Evolutionary conservation across 2,113 vertebrate genomes (phyloP).

Genomic region (Circaetus gallicus): DNA sequence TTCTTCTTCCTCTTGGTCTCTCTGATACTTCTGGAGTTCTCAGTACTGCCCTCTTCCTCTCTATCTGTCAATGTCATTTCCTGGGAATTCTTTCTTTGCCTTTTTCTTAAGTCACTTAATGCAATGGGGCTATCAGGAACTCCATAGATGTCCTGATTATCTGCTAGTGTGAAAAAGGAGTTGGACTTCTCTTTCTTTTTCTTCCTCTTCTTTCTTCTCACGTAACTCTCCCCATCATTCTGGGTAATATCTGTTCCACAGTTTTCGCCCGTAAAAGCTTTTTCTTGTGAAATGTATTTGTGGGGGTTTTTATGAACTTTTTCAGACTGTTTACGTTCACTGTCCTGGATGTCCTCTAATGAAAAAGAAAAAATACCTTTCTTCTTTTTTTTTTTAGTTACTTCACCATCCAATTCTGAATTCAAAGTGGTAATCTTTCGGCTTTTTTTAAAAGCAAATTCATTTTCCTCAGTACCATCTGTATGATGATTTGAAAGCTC

Average conservation of each 20-base stretch:
- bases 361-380: background rate
- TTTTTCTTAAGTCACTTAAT: background rate
- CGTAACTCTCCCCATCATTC: background rate
- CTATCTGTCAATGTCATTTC: background rate
- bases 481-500: background rate
- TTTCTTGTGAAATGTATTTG: background rate
- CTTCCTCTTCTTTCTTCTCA: background rate
- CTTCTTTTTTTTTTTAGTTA: slow-evolving; percentile 33
- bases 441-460: background rate
- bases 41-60: background rate
- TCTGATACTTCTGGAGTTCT: background rate
- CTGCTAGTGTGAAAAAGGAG: background rate
- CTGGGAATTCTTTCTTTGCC: background rate
- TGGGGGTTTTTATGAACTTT: background rate
- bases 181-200: background rate
- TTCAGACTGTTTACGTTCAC: background rate
- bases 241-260: background rate
- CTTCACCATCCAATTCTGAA: background rate
- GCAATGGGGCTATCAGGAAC: background rate
- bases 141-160: background rate
- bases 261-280: background rate
- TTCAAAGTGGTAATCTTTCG: background rate
- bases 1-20: slow-evolving; percentile 18
- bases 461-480: background rate
- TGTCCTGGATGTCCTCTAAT: background rate